phyloP scores from a whole-genome alignment of 2,888 invertebrate species.

The Spodoptera exigua region DNA sequence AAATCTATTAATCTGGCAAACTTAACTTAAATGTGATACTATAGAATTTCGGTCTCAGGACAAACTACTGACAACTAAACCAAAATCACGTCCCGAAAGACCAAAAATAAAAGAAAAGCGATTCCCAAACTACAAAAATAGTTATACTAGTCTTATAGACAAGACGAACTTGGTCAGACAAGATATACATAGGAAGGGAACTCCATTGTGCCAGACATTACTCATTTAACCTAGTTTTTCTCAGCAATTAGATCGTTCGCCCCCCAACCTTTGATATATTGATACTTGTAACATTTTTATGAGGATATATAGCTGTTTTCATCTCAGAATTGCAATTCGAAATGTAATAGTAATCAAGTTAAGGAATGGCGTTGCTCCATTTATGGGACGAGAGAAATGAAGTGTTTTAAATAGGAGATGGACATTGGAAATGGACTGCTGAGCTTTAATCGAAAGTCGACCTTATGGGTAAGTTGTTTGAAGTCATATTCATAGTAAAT shows the following conservation, averaged over 20 bases:
- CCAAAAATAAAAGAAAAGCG: slow-evolving; percentile 20
- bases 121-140: slow-evolving; percentile 42
- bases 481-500: neutral
- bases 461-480: too few relatives aligned
- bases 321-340: slow-evolving; percentile 25
- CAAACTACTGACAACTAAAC: neutral
- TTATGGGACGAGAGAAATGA: slow-evolving; percentile 19
- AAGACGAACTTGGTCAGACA: slow-evolving; percentile 46
- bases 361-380: slow-evolving; percentile 1
- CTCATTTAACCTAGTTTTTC: slow-evolving; percentile 61
- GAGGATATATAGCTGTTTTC: slow-evolving; percentile 45
- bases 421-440: slow-evolving; percentile 1
- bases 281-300: slow-evolving; percentile 45
- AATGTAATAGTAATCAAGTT: slow-evolving; percentile 14
- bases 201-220: slow-evolving; percentile 39
- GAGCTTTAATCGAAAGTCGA: neutral
- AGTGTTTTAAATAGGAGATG: neutral
- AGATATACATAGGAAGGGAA: slow-evolving; percentile 53
- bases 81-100: neutral
- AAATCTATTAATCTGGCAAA: too few relatives aligned
- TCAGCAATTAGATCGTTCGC: slow-evolving; percentile 58
- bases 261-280: slow-evolving; percentile 53
- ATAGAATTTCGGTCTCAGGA: too few relatives aligned
- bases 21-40: too few relatives aligned
- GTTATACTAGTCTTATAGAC: too few relatives aligned